These are phyloP conservation scores for Daphoenositta chrysoptera DNA, from an alignment of 2,113 vertebrate genomes.

Conservation along the genomic window DNA sequence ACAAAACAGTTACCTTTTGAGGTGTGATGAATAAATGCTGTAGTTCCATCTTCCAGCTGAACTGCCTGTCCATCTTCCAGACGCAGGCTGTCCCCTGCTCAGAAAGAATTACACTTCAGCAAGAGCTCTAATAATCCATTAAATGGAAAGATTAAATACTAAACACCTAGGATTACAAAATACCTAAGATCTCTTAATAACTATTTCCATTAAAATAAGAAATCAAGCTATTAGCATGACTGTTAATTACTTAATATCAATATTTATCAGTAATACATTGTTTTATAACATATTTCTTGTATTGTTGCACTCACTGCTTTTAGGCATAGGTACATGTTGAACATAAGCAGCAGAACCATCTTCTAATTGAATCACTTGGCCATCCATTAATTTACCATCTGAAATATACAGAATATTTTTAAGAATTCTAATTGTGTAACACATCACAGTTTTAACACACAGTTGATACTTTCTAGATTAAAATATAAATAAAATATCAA, in stretches of 20 bases:
- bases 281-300: background rate
- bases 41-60: constrained; percentile 96
- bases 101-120: background rate
- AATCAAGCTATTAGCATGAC: background rate
- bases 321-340: constrained; percentile 91
- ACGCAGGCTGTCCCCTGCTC: constrained; percentile 87
- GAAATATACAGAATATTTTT: constrained; percentile 56
- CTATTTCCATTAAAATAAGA: background rate
- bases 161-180: background rate
- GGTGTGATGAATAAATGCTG: constrained; percentile 92
- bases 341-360: constrained; percentile 97
- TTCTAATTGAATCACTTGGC: constrained; percentile 96
- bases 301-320: constrained; percentile 81
- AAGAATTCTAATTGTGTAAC: background rate
- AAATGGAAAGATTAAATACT: background rate
- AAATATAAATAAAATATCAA: background rate
- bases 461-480: background rate
- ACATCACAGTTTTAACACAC: background rate
- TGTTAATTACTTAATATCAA: background rate
- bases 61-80: constrained; percentile 96
- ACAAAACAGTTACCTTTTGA: constrained; percentile 85
- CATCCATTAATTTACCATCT: constrained; percentile 95
- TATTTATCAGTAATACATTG: background rate
- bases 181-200: background rate
- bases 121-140: background rate